Conservation (phyloP, 2,888 invertebrate genomes). For the Heteropelma amictum region DNA sequence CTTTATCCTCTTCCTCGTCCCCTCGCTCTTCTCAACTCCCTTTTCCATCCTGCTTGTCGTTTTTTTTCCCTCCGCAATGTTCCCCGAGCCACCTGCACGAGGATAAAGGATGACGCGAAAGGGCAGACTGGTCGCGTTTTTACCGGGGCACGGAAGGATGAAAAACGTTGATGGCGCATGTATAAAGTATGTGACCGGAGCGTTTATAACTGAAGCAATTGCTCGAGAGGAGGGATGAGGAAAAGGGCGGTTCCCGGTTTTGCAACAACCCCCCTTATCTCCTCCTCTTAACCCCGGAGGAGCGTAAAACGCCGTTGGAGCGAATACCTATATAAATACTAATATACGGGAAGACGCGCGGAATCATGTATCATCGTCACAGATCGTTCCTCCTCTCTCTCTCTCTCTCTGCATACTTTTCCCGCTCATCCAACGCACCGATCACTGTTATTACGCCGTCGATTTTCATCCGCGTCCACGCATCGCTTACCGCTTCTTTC, state of each 20-base stretch:
- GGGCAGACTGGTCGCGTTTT: not conserved
- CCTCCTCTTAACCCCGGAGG: slow-evolving; percentile 32
- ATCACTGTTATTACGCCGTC: slow-evolving; percentile 72
- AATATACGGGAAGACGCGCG: slow-evolving; percentile 41
- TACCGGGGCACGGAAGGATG: slow-evolving; percentile 28
- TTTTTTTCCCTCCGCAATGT: not conserved
- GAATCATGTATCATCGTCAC: slow-evolving; percentile 39
- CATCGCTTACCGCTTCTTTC: slow-evolving; percentile 62
- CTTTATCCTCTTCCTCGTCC: not conserved
- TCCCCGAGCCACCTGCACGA: slow-evolving; percentile 52
- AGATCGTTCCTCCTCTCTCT: slow-evolving; percentile 2
- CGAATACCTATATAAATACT: slow-evolving; percentile 25
- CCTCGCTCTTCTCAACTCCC: not conserved
- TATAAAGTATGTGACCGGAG: slow-evolving; percentile 8
- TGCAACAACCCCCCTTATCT: slow-evolving; percentile 42
- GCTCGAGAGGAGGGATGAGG: slow-evolving; percentile 37
- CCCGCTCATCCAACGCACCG: slow-evolving; percentile 61
- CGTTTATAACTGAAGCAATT: slow-evolving; percentile 14
- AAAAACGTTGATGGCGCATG: slow-evolving; percentile 35
- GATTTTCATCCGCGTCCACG: slow-evolving; percentile 66
- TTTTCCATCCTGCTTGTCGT: not conserved
- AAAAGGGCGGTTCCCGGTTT: slow-evolving; percentile 53
- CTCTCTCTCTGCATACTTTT: slow-evolving; percentile 61
- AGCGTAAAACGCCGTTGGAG: slow-evolving; percentile 19
- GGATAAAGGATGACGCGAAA: slow-evolving; percentile 32